Evolutionary conservation across 2,888 invertebrate genomes (phyloP), one percentile per base, ranked within the genome.

Genomic region (Tholera decimalis): DNA sequence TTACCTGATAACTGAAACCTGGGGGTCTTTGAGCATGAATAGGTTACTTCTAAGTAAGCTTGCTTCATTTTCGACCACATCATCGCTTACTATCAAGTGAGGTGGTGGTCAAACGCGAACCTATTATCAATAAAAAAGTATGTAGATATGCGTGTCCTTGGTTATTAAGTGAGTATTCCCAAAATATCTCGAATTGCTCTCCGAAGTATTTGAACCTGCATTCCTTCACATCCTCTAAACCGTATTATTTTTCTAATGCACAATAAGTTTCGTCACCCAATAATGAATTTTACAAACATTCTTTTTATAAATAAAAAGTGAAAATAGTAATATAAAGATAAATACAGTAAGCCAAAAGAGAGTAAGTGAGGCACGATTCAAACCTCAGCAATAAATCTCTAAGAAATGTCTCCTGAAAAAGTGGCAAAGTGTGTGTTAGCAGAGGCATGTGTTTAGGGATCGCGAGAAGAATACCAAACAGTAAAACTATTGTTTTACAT

Each of bases 171-270:
- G 20, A 3, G 20, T 26, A 35, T 47, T 51, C 13, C 20, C 4
- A 53, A 56, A 39, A 44, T 56, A 20, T 56, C 26, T 50, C 8
- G 9, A 51, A 58, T 50, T 41, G 43, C 37, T 43, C 33, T 30
- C 24, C 41, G 54, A 51, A 51, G 22, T 18, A 44, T 39, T 51
- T 11, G 39, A 56, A 37, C 44, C 30, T 30, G 6, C n/a, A 49
- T 43, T 74, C 30, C 1, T 44, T 67, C 73, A 79, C 79, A 80
- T 75, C 41, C 39, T 39, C 39, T 57, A 41, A 13, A 43, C 20
- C 53, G 9, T 37, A 49, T 57, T 73, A 74, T 75, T 68, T 62
- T 47, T 44, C n/a, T 28, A 56, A 35, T n/a, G 33, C 51, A 50
- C 46, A 65, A 66, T 54, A 62, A 47, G 20, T 61, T 68, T 65